Base-by-base conservation (phyloP, 2,113 vertebrate species). In the Gymnocephalus cernua region DNA sequence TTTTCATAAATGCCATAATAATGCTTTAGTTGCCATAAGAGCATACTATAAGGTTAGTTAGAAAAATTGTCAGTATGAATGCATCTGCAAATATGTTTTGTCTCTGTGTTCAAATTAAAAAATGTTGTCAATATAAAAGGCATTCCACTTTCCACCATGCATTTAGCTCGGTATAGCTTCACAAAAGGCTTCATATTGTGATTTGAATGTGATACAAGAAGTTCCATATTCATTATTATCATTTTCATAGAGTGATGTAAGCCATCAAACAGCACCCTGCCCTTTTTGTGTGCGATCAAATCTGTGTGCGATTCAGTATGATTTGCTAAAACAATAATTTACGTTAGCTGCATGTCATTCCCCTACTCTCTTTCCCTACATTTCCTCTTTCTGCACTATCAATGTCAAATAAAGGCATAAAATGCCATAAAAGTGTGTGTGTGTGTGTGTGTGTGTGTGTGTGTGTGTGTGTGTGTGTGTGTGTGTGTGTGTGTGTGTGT, bases 301-400 rank as follows among this genome's bases (percentile, higher is more conserved):
- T 77, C 47, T 56, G 53, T 56, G 21, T 74, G 61, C 75, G 16
- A 58, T 77, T 82, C 32, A 32, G 19, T 62, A 54, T 51, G 44
- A 81, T 69, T 69, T 77, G 47, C 61, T 32, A 62, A 78, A 78
- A 75, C 56, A 64, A 83, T 75, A 19, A 58, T 67, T 66, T 29
- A 53, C 3, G 38, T 41, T 41, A 11, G 38, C 9, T 41, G 10
- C 38, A 41, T 11, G 38, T 3, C 38, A 41, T 41, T 41, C 5
- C 6, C 32, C 38, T 41, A 41, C 38, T 11, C 38, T 41, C 9
- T 41, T 41, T 41, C 38, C 38, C 38, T 41, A 41, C 9, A 41
- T 11, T 41, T 41, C 38, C 10, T 41, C 10, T 41, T 11, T 41
- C 38, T 41, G 38, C 32, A 32, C 32, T 32, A 32, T 32, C 32